These are phyloP conservation scores for Bufotes viridis DNA, from an alignment of 2,797 vertebrate species.

Conservation along the genomic window DNA sequence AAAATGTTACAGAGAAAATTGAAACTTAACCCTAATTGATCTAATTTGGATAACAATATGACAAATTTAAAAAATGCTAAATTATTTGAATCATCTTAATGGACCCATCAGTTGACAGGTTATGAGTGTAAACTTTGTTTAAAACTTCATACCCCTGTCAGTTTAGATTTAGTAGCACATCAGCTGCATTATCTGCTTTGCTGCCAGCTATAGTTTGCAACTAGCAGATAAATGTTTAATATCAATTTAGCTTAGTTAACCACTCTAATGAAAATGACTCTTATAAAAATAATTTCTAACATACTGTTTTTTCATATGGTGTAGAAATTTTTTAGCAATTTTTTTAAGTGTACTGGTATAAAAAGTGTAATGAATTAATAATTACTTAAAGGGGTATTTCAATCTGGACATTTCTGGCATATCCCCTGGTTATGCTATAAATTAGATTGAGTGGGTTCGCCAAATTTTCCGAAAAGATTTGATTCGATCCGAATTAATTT, in stretches of 20 bases:
- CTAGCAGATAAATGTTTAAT: neutral
- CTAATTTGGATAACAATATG: slow-evolving; percentile 1
- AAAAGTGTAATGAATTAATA: too few relatives aligned
- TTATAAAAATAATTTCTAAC: neutral
- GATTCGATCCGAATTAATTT: too few relatives aligned
- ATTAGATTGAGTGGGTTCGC: too few relatives aligned
- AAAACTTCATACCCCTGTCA: neutral
- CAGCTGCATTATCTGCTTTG: neutral
- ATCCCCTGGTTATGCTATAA: too few relatives aligned
- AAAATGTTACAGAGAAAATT: neutral
- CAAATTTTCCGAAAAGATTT: too few relatives aligned
- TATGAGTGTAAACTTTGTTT: neutral
- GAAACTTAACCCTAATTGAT: slow-evolving; percentile 20
- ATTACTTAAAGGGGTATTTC: too few relatives aligned
- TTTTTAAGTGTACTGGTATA: too few relatives aligned
- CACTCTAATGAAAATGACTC: neutral
- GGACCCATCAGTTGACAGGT: neutral
- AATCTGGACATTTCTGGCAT: too few relatives aligned
- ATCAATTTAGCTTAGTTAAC: neutral
- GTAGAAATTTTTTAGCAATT: too few relatives aligned
- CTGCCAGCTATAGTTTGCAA: neutral
- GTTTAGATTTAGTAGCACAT: neutral
- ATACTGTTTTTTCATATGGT: too few relatives aligned
- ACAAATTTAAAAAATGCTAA: neutral
- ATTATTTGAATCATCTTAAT: neutral